These are phyloP conservation scores for Phortica okadai DNA, from an alignment of 2,888 invertebrate genomes.

Conservation along the genomic window DNA sequence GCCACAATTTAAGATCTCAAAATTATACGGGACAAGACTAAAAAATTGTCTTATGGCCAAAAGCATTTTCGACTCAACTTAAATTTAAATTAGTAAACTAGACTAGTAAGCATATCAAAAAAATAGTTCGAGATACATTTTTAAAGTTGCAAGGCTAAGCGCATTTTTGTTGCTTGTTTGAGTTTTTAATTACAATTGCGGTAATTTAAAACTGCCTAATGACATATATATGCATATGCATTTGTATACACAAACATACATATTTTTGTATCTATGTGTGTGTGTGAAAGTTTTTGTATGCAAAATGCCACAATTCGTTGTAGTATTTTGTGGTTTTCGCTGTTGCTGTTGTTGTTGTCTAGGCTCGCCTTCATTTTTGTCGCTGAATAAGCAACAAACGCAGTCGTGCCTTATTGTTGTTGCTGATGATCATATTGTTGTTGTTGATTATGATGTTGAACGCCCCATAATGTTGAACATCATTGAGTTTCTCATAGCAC, in stretches of 20 bases:
- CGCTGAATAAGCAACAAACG: constrained; percentile 16
- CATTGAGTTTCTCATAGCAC: constrained; percentile 13
- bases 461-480: not conserved
- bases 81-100: no score
- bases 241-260: not conserved
- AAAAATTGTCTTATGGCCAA: not conserved
- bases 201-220: constrained; percentile 56
- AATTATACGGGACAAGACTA: not conserved
- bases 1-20: not conserved
- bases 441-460: not conserved
- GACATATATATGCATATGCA: constrained; percentile 48
- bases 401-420: not conserved
- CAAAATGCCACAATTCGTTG: not conserved
- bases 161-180: constrained; percentile 66
- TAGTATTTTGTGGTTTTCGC: not conserved
- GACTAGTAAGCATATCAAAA: no score
- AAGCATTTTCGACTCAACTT: no score
- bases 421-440: not conserved
- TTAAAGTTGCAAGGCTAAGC: constrained; percentile 59
- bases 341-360: not conserved
- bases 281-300: not conserved
- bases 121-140: not conserved
- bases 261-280: constrained; percentile 4
- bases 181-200: constrained; percentile 55
- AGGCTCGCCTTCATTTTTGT: constrained; percentile 20